These are phyloP conservation scores for Lepisosteus osseus DNA, from an alignment of 2,113 vertebrate species.

Conservation along the genomic window DNA sequence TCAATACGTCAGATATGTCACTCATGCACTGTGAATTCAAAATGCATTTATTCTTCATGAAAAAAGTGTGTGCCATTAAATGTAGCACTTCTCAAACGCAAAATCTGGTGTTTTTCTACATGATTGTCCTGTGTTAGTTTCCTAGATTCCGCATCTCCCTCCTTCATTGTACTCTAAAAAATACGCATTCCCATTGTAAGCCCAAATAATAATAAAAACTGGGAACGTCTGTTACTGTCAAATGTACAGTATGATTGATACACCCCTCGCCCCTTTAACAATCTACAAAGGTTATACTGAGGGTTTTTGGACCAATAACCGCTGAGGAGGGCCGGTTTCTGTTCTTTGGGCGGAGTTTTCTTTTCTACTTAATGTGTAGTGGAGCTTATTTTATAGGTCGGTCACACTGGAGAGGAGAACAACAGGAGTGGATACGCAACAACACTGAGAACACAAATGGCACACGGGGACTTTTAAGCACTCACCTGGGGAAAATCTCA, in stretches of 20 bases:
- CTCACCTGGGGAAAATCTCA: slow-evolving; percentile 51
- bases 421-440: slow-evolving; percentile 32
- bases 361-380: slow-evolving; percentile 48
- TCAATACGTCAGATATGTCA: no score
- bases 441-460: slow-evolving; percentile 49
- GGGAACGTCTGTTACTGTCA: no score
- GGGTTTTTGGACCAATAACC: slow-evolving; percentile 32
- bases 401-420: background rate
- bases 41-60: no score
- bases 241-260: no score
- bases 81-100: no score
- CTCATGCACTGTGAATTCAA: no score
- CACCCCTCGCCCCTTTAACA: slow-evolving; percentile 3
- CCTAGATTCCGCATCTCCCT: no score
- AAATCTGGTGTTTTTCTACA: no score
- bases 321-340: slow-evolving; percentile 27
- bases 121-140: no score
- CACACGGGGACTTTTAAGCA: slow-evolving; percentile 51
- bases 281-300: slow-evolving; percentile 1
- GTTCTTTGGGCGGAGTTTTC: slow-evolving; percentile 48
- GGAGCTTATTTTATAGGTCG: slow-evolving; percentile 22
- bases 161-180: no score
- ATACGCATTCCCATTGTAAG: background rate
- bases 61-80: no score
- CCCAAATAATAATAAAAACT: background rate